phyloP scores from a whole-genome alignment of 2,113 vertebrate species.

The Takifugu flavidus region DNA sequence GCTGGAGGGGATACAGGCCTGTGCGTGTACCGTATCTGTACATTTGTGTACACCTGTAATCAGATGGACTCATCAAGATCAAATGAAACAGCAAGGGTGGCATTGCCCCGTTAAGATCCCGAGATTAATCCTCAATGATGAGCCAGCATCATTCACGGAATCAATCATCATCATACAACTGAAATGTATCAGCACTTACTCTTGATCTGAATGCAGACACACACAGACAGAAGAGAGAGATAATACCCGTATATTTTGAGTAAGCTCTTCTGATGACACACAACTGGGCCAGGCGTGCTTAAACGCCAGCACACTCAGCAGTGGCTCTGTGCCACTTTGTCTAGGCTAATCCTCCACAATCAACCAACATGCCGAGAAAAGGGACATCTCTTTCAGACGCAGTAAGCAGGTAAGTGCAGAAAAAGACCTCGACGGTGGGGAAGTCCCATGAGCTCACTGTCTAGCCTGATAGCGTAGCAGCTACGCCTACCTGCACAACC shows the following conservation, averaged over 20 bases:
- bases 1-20: conserved; percentile 33
- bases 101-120: conserved; percentile 24
- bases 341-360: conserved; percentile 53
- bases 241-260: conserved; percentile 53
- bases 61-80: conserved; percentile 33
- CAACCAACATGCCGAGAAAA: conserved; percentile 39
- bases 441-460: conserved; percentile 73
- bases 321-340: conserved; percentile 54
- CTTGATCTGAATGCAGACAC: conserved; percentile 13
- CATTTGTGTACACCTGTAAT: conserved; percentile 32
- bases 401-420: conserved; percentile 54
- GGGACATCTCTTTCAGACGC: conserved; percentile 34
- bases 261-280: conserved; percentile 50
- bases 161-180: conserved; percentile 38
- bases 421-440: conserved; percentile 42
- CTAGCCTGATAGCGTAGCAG: conserved; percentile 52
- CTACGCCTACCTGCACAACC: conserved; percentile 45
- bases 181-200: conserved; percentile 19
- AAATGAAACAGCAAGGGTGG: conserved; percentile 35
- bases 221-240: conserved; percentile 21
- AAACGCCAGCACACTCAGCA: conserved; percentile 41
- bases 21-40: conserved; percentile 10
- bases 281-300: conserved; percentile 48
- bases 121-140: conserved; percentile 34
- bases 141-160: conserved; percentile 36